Evolutionary conservation across 2,888 invertebrate genomes (phyloP).

Genomic region (Phortica magna): DNA sequence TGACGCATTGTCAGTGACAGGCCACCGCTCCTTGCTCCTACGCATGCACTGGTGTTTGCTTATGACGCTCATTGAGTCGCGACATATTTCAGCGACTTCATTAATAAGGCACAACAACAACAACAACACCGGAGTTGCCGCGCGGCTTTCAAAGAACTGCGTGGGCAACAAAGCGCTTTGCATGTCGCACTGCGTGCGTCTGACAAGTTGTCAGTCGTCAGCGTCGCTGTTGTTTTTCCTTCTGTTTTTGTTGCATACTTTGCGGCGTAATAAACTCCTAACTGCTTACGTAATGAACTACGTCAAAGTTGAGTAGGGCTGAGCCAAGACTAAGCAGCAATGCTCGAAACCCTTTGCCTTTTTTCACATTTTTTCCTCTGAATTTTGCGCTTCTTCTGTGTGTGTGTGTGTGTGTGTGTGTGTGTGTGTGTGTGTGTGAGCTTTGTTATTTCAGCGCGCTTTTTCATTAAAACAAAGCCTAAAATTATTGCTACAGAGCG

Average conservation of each 20-base stretch:
- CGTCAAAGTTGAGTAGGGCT: not conserved
- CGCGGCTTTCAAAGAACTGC: not conserved
- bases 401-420: conserved; percentile 12
- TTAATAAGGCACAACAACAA: conserved; percentile 38
- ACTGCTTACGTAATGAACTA: conserved; percentile 53
- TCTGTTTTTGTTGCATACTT: conserved; percentile 19
- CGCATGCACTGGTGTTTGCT: not conserved
- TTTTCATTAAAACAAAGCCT: conserved; percentile 68
- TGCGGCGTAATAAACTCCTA: conserved; percentile 56
- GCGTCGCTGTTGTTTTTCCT: not conserved
- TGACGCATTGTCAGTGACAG: conserved; percentile 3
- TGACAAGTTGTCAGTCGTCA: conserved; percentile 32
- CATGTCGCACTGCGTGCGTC: conserved; percentile 22
- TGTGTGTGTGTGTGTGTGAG: conserved; percentile 11
- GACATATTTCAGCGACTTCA: conserved; percentile 49
- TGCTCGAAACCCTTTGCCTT: not conserved
- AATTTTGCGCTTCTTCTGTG: not conserved
- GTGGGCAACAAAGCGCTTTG: not conserved
- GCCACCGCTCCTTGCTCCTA: not conserved
- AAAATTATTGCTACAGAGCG: conserved; percentile 8
- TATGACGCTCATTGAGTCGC: conserved; percentile 54
- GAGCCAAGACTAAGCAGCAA: not conserved
- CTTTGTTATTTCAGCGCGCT: conserved; percentile 53
- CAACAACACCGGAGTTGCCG: not conserved
- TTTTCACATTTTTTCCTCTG: not conserved